Conservation (phyloP, 2,797 vertebrate genomes). For the Lagodon rhomboides region DNA sequence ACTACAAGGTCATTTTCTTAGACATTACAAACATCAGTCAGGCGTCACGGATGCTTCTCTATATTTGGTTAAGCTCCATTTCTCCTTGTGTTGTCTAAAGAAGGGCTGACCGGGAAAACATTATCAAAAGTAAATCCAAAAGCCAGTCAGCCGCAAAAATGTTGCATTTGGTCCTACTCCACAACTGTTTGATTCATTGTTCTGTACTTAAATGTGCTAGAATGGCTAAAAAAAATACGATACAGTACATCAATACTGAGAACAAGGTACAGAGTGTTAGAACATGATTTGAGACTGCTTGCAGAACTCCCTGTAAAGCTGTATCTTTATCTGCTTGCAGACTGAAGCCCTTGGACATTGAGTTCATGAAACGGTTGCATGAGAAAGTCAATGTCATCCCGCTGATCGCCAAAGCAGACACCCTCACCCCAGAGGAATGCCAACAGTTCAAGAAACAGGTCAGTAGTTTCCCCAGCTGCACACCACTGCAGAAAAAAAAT, state of each 20-base stretch:
- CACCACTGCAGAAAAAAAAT: conserved; percentile 11
- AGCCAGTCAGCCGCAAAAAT: not conserved
- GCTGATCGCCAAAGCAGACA: conserved; percentile 99
- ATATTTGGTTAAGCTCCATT: conserved; percentile 45
- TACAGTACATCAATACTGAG: not conserved
- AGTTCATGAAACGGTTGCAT: conserved; percentile 99
- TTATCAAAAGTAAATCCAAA: not conserved
- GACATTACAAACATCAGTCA: conserved; percentile 35
- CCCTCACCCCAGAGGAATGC: conserved; percentile 98
- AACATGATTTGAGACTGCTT: not conserved
- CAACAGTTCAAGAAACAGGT: conserved; percentile 99
- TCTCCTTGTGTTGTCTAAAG: conserved; percentile 8
- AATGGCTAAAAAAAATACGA: not conserved
- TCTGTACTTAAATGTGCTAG: not conserved
- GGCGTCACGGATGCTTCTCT: conserved; percentile 24
- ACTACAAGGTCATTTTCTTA: conserved; percentile 34
- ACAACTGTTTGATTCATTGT: not conserved
- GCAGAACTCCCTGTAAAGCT: not conserved
- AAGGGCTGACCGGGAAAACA: not conserved
- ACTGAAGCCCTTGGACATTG: conserved; percentile 98
- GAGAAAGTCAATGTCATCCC: conserved; percentile 99
- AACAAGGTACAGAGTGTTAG: not conserved
- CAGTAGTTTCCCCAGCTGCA: conserved; percentile 74
- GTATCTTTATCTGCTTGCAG: conserved; percentile 77
- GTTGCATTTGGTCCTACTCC: not conserved